Conservation (phyloP, 2,888 invertebrate species). For the Craniophora ligustri region DNA sequence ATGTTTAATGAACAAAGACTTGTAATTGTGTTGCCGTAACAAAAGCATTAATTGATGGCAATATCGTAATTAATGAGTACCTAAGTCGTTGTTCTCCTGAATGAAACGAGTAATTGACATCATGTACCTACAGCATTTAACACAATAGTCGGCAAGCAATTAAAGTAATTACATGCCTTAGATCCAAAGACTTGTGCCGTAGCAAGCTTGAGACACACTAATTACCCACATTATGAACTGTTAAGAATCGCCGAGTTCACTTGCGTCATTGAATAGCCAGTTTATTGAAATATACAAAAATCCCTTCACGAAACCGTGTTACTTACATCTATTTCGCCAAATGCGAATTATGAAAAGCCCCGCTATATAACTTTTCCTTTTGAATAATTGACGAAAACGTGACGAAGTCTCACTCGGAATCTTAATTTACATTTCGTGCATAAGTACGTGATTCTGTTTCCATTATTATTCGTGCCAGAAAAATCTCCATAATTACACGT, state of each 20-base stretch:
- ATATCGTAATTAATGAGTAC: slow-evolving; percentile 21
- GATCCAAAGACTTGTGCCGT: slow-evolving; percentile 19
- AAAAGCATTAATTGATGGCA: slow-evolving; percentile 9
- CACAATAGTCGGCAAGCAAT: slow-evolving; percentile 39
- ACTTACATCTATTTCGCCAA: slow-evolving; percentile 7
- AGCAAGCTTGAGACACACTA: slow-evolving; percentile 15
- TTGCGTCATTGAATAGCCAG: not conserved
- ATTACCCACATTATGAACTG: slow-evolving; percentile 15
- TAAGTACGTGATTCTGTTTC: slow-evolving; percentile 57
- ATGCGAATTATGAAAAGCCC: slow-evolving; percentile 32
- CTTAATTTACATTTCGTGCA: slow-evolving; percentile 67
- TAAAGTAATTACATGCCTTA: slow-evolving; percentile 41
- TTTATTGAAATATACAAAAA: not conserved
- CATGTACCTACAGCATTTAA: slow-evolving; percentile 21
- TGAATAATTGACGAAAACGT: slow-evolving; percentile 56
- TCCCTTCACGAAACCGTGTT: not conserved
- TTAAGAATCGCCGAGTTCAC: slow-evolving; percentile 18
- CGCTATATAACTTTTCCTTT: slow-evolving; percentile 46
- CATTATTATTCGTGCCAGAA: slow-evolving; percentile 54
- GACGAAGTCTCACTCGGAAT: slow-evolving; percentile 44
- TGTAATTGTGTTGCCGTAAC: slow-evolving; percentile 2
- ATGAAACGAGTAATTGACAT: slow-evolving; percentile 37
- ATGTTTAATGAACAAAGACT: slow-evolving; percentile 3
- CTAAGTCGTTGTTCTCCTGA: slow-evolving; percentile 20
- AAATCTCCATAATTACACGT: slow-evolving; percentile 62